These are phyloP conservation scores for Aythya baeri DNA, from an alignment of 2,113 vertebrate species.

Conservation along the genomic window DNA sequence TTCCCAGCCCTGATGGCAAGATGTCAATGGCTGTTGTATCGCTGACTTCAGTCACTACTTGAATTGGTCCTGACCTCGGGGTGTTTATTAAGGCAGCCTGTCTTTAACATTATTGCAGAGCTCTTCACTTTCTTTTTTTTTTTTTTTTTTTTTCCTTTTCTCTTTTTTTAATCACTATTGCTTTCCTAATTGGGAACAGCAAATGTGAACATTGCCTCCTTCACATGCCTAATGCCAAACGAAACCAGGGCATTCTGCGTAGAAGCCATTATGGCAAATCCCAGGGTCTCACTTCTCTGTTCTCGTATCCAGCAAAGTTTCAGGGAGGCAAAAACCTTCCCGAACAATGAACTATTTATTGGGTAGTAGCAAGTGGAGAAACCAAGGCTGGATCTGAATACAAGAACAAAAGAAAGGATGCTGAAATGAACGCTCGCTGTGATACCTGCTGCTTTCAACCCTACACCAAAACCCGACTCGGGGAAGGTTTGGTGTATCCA, in stretches of 20 bases:
- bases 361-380: not conserved
- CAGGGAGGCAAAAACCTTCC: not conserved
- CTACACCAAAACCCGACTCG: accelerated
- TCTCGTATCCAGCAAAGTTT: not conserved
- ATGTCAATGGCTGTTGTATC: not conserved
- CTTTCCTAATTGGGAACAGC: not conserved
- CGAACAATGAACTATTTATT: not conserved
- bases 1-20: not conserved
- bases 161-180: not conserved
- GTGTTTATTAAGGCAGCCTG: not conserved
- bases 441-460: not conserved
- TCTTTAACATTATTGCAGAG: not conserved
- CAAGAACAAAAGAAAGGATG: no score
- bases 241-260: not conserved
- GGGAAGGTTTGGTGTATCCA: not conserved
- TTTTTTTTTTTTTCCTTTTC: not conserved
- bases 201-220: not conserved
- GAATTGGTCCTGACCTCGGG: not conserved
- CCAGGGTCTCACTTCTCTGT: not conserved
- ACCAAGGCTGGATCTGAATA: not conserved
- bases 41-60: not conserved
- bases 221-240: not conserved
- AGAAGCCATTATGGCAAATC: not conserved
- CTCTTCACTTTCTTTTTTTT: not conserved
- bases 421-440: not conserved